Evolutionary conservation across 2,888 invertebrate genomes (phyloP).

Genomic region (Protonemura montana): DNA sequence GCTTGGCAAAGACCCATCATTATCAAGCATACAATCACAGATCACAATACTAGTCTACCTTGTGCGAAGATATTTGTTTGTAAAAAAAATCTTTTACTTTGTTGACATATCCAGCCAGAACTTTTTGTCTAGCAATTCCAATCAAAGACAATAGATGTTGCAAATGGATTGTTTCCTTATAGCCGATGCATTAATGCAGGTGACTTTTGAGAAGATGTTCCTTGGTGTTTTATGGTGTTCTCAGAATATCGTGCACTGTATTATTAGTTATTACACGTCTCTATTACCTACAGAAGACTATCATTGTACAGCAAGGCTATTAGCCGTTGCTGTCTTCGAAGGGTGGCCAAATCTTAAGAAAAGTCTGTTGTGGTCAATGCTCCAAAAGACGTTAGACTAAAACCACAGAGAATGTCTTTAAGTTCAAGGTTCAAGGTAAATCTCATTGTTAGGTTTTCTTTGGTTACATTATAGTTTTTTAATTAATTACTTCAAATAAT

Average conservation of each 20-base stretch:
- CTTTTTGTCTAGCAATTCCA: background rate
- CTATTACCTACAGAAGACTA: constrained; percentile 26
- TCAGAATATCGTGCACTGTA: background rate
- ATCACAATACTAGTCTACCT: background rate
- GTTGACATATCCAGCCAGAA: background rate
- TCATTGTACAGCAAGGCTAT: constrained; percentile 24
- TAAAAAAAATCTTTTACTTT: background rate
- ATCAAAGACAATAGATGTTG: background rate
- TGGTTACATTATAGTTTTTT: too few species aligned
- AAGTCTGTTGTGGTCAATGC: background rate
- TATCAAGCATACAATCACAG: background rate
- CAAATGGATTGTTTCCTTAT: background rate
- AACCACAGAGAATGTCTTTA: too few species aligned
- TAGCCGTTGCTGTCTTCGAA: background rate
- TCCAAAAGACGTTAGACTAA: background rate
- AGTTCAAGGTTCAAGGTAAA: too few species aligned
- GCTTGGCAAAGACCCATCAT: background rate
- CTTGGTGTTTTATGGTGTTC: constrained; percentile 18
- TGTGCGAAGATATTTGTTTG: background rate
- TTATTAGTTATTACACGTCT: constrained; percentile 24
- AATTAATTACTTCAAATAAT: too few species aligned
- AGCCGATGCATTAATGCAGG: background rate
- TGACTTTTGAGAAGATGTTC: background rate
- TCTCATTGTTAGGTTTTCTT: too few species aligned
- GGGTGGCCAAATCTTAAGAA: background rate